Percentiles rank a stretch among this genome's conserved stretches.
Evolutionary conservation across 2,888 invertebrate genomes (phyloP).

Genomic region (Choristoneura rosaceana): DNA sequence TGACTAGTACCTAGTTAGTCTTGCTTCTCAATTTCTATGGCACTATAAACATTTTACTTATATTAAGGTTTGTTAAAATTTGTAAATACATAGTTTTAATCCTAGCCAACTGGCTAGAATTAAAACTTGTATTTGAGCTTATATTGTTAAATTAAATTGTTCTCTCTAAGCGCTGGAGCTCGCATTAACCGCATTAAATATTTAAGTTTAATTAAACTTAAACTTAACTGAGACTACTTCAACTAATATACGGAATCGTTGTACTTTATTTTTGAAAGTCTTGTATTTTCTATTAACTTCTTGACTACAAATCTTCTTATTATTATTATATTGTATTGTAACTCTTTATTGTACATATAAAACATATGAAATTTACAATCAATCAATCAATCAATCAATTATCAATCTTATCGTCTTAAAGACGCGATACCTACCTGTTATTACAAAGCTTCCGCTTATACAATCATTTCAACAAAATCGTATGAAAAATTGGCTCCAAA

Average conservation of each 20-base stretch:
- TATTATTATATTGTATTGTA: no score
- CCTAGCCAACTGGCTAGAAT: no score
- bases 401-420: background rate
- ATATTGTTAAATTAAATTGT: conserved; percentile 17
- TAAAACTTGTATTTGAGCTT: no score
- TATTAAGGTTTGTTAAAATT: background rate
- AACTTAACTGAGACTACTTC: background rate
- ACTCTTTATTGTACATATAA: no score
- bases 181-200: conserved; percentile 23
- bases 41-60: background rate
- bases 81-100: conserved; percentile 1
- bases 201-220: conserved; percentile 20
- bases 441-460: no score
- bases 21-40: background rate
- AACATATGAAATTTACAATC: no score
- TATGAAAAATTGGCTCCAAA: no score
- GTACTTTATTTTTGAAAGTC: background rate
- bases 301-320: background rate
- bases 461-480: no score
- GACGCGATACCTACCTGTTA: no score
- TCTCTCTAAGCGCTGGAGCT: conserved; percentile 8
- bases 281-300: background rate
- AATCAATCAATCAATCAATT: no score
- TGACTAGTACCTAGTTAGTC: no score
- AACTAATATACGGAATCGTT: conserved; percentile 5